Conservation (phyloP, 2,113 vertebrate genomes). For the Otolemur garnettii region DNA sequence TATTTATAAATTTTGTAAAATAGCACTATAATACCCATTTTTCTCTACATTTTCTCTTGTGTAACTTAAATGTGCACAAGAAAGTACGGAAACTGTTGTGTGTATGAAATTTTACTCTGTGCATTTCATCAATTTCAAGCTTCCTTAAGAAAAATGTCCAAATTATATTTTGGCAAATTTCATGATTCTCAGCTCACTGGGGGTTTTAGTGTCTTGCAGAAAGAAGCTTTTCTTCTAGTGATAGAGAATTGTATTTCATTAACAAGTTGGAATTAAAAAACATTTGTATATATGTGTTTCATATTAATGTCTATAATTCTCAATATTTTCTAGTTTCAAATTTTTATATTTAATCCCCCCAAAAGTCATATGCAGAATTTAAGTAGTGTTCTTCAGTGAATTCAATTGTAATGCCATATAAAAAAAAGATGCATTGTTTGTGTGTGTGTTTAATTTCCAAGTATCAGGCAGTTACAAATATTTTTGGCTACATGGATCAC, state of each 20-base stretch:
- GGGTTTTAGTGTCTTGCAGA: not conserved
- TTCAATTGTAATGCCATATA: not conserved
- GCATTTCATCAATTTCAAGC: not conserved
- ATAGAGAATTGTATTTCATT: not conserved
- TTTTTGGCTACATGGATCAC: too few relatives aligned
- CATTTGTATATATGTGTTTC: not conserved
- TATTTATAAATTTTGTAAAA: not conserved
- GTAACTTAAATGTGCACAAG: not conserved
- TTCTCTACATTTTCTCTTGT: not conserved
- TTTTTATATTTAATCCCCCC: not conserved
- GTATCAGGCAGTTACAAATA: too few relatives aligned
- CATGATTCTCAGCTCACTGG: not conserved
- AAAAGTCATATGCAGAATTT: not conserved
- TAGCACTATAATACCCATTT: not conserved
- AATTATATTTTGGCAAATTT: constrained; percentile 22
- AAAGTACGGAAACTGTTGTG: not conserved
- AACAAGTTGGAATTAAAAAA: not conserved
- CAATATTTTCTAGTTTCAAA: constrained; percentile 12
- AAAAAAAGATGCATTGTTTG: not conserved
- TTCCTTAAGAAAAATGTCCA: not conserved
- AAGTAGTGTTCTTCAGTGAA: not conserved
- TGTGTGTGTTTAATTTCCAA: too few relatives aligned
- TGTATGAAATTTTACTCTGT: not conserved
- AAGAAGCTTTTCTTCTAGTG: not conserved
- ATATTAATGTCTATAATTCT: not conserved